Conservation (phyloP, 2,113 vertebrate genomes). For the Ceyx cyanopectus region DNA sequence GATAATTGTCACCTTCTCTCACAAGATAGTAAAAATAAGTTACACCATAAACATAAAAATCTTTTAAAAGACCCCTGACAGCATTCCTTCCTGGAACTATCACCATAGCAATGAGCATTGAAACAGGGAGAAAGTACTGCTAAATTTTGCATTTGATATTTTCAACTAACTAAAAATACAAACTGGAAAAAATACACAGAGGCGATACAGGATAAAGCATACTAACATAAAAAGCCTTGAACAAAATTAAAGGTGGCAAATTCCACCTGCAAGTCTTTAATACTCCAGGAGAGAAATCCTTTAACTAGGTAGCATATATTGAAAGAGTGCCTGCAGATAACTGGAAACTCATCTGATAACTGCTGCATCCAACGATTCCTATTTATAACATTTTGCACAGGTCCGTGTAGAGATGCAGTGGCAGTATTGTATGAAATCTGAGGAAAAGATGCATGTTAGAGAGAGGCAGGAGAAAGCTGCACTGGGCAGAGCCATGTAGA, state of each 20-base stretch:
- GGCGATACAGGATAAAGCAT: neutral
- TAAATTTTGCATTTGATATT: slow-evolving; percentile 33
- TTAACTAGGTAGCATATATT: neutral
- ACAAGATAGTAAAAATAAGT: slow-evolving; percentile 41
- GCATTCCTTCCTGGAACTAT: slow-evolving; percentile 39
- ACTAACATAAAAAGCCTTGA: neutral
- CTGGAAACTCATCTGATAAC: neutral
- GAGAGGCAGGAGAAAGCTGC: neutral
- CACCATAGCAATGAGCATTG: slow-evolving; percentile 51
- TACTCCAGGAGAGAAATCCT: neutral
- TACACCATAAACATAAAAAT: slow-evolving; percentile 44
- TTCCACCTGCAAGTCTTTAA: slow-evolving; percentile 12
- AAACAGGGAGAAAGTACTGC: neutral
- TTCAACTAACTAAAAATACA: slow-evolving; percentile 51
- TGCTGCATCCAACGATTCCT: neutral
- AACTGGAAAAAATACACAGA: neutral
- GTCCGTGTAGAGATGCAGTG: neutral
- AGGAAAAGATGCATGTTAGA: neutral
- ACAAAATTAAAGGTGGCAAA: slow-evolving; percentile 5
- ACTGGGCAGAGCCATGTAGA: rapidly evolving
- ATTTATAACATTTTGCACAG: neutral
- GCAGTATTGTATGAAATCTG: neutral
- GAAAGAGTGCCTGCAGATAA: neutral
- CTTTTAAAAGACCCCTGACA: slow-evolving; percentile 28
- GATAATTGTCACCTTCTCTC: slow-evolving; percentile 44